A percentile compares a stretch with the other conserved stretches of the same genome.
Evolutionary conservation across 2,888 invertebrate species (phyloP).

Genomic region (Entomobrya multifasciata): DNA sequence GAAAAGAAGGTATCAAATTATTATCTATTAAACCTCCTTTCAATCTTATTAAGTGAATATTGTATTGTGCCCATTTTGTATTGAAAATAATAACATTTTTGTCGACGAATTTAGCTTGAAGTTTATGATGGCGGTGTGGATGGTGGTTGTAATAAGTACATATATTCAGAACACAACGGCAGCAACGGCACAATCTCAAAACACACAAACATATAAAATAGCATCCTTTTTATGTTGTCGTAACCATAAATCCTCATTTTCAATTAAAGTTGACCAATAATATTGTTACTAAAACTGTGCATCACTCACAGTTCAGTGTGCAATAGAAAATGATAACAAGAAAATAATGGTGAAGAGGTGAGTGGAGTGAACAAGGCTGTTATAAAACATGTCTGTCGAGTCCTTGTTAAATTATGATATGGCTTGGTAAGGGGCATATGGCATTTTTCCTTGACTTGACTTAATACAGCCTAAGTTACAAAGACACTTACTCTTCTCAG

Average conservation of each 20-base stretch:
- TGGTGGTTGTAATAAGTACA: neutral
- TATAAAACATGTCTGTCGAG: slow-evolving; percentile 11
- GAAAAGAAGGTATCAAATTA: slow-evolving; percentile 55
- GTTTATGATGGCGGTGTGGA: too few species aligned
- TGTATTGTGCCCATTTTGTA: slow-evolving; percentile 44
- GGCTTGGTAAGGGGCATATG: neutral
- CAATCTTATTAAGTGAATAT: slow-evolving; percentile 17
- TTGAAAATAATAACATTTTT: neutral
- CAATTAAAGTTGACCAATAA: slow-evolving; percentile 65
- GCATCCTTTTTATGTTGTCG: slow-evolving; percentile 47
- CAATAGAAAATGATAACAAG: neutral
- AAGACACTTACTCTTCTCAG: too few species aligned
- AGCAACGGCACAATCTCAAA: slow-evolving; percentile 23
- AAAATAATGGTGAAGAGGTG: slow-evolving; percentile 19
- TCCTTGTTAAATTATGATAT: too few species aligned
- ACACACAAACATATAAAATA: slow-evolving; percentile 24
- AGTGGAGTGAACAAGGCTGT: neutral
- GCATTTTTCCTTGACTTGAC: neutral
- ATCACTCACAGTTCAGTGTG: too few species aligned
- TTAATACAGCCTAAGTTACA: too few species aligned
- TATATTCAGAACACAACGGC: neutral
- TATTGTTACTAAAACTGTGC: slow-evolving; percentile 49
- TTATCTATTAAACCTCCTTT: slow-evolving; percentile 43
- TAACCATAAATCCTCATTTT: slow-evolving; percentile 71
- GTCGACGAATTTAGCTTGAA: neutral